These are phyloP conservation scores for Huso huso DNA, from an alignment of 2,797 vertebrate species.

Conservation along the genomic window DNA sequence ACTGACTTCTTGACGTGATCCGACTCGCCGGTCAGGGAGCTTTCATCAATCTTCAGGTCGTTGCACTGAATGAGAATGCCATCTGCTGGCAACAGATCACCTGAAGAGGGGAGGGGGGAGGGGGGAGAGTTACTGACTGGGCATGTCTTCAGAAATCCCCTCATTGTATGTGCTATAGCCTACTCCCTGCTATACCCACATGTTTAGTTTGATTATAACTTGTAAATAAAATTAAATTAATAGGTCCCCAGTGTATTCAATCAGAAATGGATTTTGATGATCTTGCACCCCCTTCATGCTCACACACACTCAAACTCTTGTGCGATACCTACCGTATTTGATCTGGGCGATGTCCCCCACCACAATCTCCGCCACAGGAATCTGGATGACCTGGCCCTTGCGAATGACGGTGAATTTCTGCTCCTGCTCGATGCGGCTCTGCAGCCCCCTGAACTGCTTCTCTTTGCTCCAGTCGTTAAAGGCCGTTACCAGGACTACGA, in stretches of 20 bases:
- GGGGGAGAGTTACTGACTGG: no score
- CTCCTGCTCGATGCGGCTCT: constrained; percentile 92
- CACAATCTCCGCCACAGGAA: constrained; percentile 89
- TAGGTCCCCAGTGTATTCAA: no score
- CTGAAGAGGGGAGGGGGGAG: constrained; percentile 38
- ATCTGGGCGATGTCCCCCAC: constrained; percentile 94
- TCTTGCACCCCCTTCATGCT: no score
- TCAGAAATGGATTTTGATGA: no score
- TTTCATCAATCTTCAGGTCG: constrained; percentile 95
- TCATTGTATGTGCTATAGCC: no score
- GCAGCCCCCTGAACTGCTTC: constrained; percentile 93
- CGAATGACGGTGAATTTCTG: constrained; percentile 94
- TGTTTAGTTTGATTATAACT: no score
- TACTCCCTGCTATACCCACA: no score
- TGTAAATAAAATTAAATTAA: no score
- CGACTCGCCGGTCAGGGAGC: constrained; percentile 89
- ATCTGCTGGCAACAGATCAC: constrained; percentile 88
- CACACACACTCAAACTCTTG: no score
- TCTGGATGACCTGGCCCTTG: constrained; percentile 93
- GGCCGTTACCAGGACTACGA: constrained; percentile 91
- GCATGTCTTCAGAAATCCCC: no score
- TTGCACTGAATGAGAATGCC: constrained; percentile 94
- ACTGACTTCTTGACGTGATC: constrained; percentile 89
- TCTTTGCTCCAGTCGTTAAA: constrained; percentile 99
- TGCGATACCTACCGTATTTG: constrained; percentile 79